Conservation (phyloP, 2,113 vertebrate species). For the Lucifuga dentata region DNA sequence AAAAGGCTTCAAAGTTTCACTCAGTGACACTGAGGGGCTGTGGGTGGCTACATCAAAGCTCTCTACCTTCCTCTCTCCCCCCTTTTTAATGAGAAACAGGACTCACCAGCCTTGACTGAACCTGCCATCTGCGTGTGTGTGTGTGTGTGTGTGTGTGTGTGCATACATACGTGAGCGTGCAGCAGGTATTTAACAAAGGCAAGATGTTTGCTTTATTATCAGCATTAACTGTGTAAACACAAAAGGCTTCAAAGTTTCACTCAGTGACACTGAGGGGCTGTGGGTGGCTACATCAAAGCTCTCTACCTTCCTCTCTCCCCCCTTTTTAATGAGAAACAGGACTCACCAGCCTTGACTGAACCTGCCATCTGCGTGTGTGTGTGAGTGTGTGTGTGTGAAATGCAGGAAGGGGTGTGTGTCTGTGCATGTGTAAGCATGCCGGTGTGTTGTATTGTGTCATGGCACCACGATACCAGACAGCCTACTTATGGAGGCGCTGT, state of each 20-base stretch:
- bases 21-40: constrained; percentile 81
- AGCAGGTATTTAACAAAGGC: constrained; percentile 81
- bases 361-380: constrained; percentile 82
- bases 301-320: constrained; percentile 75
- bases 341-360: constrained; percentile 84
- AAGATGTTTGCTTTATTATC: constrained; percentile 84
- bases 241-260: constrained; percentile 81
- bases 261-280: constrained; percentile 81
- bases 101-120: constrained; percentile 84
- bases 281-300: constrained; percentile 87
- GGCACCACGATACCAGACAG: constrained; percentile 68
- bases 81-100: constrained; percentile 84
- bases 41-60: constrained; percentile 87
- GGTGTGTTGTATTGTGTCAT: constrained; percentile 62
- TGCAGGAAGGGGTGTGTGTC: constrained; percentile 53
- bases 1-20: constrained; percentile 81
- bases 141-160: constrained; percentile 32
- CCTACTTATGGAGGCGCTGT: constrained; percentile 70
- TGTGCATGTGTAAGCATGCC: constrained; percentile 46
- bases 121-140: constrained; percentile 80
- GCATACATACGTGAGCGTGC: constrained; percentile 8
- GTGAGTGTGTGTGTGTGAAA: no score
- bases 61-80: constrained; percentile 75
- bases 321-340: constrained; percentile 84
- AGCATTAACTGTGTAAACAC: constrained; percentile 77